These are phyloP conservation scores for Tachycineta bicolor DNA, from an alignment of 2,113 vertebrate species.

Conservation along the genomic window DNA sequence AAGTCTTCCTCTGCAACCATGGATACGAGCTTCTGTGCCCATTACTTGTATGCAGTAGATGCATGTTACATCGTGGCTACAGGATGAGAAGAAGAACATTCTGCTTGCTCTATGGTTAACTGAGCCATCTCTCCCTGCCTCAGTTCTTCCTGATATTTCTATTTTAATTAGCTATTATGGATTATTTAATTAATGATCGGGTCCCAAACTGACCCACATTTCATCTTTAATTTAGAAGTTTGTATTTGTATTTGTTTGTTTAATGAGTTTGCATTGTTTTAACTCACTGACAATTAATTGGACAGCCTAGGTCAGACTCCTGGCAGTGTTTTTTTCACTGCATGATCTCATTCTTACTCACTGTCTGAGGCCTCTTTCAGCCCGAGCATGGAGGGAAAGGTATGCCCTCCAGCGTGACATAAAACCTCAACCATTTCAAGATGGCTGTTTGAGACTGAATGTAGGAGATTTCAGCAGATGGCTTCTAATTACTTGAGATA, in stretches of 20 bases:
- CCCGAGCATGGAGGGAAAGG: neutral
- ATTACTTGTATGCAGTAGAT: neutral
- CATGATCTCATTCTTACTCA: constrained; percentile 38
- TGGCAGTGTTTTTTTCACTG: constrained; percentile 5
- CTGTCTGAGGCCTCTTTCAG: constrained; percentile 35
- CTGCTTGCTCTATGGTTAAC: neutral
- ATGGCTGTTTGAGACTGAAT: constrained; percentile 47
- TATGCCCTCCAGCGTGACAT: constrained; percentile 50
- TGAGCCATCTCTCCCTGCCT: neutral
- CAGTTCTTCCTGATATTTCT: neutral
- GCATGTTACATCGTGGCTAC: neutral
- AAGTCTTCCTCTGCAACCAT: neutral
- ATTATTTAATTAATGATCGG: neutral
- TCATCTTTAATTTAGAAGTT: constrained; percentile 13
- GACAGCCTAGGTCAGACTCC: constrained; percentile 24
- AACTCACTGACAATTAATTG: constrained; percentile 45
- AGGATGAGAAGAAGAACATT: neutral
- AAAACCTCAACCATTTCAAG: constrained; percentile 47
- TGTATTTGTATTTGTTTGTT: constrained; percentile 25
- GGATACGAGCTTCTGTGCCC: neutral
- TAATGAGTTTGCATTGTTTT: constrained; percentile 35
- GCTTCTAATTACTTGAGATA: constrained; percentile 69
- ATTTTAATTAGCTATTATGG: constrained; percentile 26
- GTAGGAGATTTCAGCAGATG: constrained; percentile 60
- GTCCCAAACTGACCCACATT: neutral